A percentile compares a stretch with the other conserved stretches of the same genome.
These are phyloP conservation scores for Andrena minutula DNA, from an alignment of 2,888 invertebrate species.

Conservation along the genomic window DNA sequence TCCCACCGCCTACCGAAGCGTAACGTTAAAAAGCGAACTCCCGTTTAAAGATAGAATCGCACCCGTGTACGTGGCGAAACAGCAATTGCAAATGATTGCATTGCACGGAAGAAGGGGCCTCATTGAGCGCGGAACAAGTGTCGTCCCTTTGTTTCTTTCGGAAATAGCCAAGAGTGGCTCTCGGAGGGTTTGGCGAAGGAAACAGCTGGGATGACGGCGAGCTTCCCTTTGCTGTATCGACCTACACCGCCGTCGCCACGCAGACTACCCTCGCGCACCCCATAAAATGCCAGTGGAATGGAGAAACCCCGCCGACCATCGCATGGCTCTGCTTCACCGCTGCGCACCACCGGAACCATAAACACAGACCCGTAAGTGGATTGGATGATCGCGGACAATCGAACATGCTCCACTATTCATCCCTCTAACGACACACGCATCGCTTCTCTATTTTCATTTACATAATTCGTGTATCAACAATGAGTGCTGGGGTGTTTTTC, in stretches of 20 bases:
- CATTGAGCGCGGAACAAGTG: slow-evolving; percentile 2
- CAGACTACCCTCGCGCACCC: slow-evolving; percentile 72
- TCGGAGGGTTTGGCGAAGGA: slow-evolving; percentile 14
- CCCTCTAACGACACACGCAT: background rate
- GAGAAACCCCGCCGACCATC: slow-evolving; percentile 19
- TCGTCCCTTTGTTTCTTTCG: slow-evolving; percentile 35
- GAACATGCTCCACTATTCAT: slow-evolving; percentile 8
- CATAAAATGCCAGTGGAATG: slow-evolving; percentile 51
- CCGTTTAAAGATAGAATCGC: background rate
- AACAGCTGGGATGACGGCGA: slow-evolving; percentile 56
- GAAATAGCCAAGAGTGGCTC: slow-evolving; percentile 22
- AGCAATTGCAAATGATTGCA: slow-evolving; percentile 18
- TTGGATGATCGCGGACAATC: slow-evolving; percentile 44
- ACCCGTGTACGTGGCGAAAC: background rate
- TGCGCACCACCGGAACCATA: slow-evolving; percentile 8
- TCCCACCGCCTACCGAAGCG: background rate
- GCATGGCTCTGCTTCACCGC: slow-evolving; percentile 13
- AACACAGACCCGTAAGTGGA: slow-evolving; percentile 32
- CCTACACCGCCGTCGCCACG: slow-evolving; percentile 71
- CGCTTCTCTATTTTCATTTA: background rate
- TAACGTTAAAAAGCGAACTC: background rate
- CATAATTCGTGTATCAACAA: too few species aligned
- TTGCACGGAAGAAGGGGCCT: slow-evolving; percentile 13
- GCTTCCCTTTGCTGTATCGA: slow-evolving; percentile 73
- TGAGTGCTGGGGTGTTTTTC: too few species aligned